Evolutionary conservation across 1,140 invertebrate species (phyloP).

Genomic region (Araneus ventricosus): DNA sequence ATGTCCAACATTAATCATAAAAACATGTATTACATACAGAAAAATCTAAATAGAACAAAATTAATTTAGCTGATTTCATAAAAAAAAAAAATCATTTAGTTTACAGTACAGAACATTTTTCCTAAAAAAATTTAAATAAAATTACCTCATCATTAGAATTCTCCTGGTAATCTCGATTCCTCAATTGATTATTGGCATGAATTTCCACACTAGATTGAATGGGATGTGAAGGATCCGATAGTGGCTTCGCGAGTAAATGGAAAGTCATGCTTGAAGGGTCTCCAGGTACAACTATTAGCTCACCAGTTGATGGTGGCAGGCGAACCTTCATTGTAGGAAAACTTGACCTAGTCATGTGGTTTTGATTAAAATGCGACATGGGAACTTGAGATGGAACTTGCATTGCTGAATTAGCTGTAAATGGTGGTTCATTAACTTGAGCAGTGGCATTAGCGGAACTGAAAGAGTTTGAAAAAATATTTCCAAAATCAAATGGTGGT

Average conservation of each 20-base stretch:
- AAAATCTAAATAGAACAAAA: too few species aligned
- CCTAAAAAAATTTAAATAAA: not conserved
- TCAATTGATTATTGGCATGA: not conserved
- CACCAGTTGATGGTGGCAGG: conserved; percentile 49
- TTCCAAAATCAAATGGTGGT: not conserved
- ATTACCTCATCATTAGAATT: not conserved
- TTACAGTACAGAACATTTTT: too few species aligned
- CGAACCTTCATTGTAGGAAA: conserved; percentile 49
- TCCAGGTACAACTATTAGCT: conserved; percentile 50
- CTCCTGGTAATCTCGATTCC: not conserved
- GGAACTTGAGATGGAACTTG: not conserved
- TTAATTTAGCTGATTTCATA: too few species aligned
- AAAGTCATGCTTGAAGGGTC: conserved; percentile 42
- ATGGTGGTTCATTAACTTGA: not conserved
- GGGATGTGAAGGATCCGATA: not conserved
- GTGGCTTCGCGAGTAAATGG: conserved; percentile 49
- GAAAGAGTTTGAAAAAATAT: not conserved
- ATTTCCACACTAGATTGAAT: not conserved
- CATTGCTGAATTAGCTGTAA: not conserved
- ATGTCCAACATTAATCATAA: too few species aligned
- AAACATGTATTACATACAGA: too few species aligned
- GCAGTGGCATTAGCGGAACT: not conserved
- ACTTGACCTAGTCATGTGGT: not conserved
- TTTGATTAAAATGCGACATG: not conserved
- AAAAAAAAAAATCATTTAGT: too few species aligned